A percentile compares a stretch with the other conserved stretches of the same genome.
Evolutionary conservation across 2,888 invertebrate genomes (phyloP).

Genomic region (Leucania comma): DNA sequence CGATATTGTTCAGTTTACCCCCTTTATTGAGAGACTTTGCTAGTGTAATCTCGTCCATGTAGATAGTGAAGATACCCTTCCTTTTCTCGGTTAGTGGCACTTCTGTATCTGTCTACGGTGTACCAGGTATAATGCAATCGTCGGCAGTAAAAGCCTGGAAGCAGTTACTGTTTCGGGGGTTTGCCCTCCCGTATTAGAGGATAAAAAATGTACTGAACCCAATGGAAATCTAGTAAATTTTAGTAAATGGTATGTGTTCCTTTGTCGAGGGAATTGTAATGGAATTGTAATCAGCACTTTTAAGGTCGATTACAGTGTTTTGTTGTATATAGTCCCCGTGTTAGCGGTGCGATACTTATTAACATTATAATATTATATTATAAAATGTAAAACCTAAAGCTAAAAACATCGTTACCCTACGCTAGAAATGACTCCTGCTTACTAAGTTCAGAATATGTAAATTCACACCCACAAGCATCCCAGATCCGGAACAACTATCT

Average conservation of each 20-base stretch:
- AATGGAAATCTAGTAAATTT: constrained; percentile 36
- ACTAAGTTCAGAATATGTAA: too few relatives aligned
- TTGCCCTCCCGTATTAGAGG: constrained; percentile 11
- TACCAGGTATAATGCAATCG: constrained; percentile 40
- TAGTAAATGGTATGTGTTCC: constrained; percentile 23
- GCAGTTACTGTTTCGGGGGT: constrained; percentile 48
- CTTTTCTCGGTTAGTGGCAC: neutral
- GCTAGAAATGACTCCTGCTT: too few relatives aligned
- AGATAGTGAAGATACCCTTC: neutral
- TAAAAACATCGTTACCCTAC: too few relatives aligned
- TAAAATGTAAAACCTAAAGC: too few relatives aligned
- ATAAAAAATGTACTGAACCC: constrained; percentile 46
- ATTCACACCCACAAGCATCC: too few relatives aligned
- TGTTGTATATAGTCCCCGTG: neutral
- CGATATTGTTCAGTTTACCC: too few relatives aligned
- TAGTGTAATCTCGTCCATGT: constrained; percentile 2
- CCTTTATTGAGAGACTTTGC: neutral
- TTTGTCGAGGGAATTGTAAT: constrained; percentile 1
- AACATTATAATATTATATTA: neutral
- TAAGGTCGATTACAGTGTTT: constrained; percentile 1
- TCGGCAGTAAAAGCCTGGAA: constrained; percentile 53
- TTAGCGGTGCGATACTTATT: neutral
- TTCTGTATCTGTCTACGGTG: constrained; percentile 7
- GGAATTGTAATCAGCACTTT: constrained; percentile 23
- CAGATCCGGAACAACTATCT: too few relatives aligned